A percentile compares a stretch with the other conserved stretches of the same genome.
phyloP scores from a whole-genome alignment of 2,113 vertebrate species.

The Pampusana beccarii region DNA sequence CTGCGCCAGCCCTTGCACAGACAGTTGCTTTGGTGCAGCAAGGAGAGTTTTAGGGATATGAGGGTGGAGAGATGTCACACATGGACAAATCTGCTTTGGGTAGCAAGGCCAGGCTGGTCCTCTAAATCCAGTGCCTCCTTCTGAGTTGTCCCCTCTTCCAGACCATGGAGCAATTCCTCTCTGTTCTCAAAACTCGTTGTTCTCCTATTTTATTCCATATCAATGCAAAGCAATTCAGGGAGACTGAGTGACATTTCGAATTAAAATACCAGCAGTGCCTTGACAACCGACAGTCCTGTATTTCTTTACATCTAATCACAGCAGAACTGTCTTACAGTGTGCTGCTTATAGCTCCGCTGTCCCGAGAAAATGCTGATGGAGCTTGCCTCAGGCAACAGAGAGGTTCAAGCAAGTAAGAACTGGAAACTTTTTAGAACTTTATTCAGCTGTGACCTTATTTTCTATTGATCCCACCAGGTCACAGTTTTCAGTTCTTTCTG shows the following conservation, averaged over 20 bases:
- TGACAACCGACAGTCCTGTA: neutral
- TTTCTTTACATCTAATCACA: constrained; percentile 38
- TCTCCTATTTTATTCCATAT: constrained; percentile 38
- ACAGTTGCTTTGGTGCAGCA: neutral
- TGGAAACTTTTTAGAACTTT: constrained; percentile 42
- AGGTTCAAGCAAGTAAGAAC: neutral
- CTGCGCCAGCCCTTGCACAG: neutral
- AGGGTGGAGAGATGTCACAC: neutral
- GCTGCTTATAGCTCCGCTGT: neutral
- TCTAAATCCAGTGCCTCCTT: neutral
- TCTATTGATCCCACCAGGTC: neutral
- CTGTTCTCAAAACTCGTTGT: neutral
- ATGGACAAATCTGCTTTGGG: neutral
- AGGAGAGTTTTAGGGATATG: neutral
- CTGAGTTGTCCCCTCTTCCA: neutral
- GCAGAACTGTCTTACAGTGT: neutral
- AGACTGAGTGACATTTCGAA: constrained; percentile 47
- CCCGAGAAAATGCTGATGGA: constrained; percentile 42
- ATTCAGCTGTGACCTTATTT: constrained; percentile 37
- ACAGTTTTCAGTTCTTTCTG: neutral
- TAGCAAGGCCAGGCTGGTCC: neutral
- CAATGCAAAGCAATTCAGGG: constrained; percentile 12
- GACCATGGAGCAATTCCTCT: neutral
- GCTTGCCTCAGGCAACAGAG: constrained; percentile 36
- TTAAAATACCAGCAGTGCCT: constrained; percentile 37